These are phyloP conservation scores for Pithys albifrons DNA, from an alignment of 2,113 vertebrate species.

Conservation along the genomic window DNA sequence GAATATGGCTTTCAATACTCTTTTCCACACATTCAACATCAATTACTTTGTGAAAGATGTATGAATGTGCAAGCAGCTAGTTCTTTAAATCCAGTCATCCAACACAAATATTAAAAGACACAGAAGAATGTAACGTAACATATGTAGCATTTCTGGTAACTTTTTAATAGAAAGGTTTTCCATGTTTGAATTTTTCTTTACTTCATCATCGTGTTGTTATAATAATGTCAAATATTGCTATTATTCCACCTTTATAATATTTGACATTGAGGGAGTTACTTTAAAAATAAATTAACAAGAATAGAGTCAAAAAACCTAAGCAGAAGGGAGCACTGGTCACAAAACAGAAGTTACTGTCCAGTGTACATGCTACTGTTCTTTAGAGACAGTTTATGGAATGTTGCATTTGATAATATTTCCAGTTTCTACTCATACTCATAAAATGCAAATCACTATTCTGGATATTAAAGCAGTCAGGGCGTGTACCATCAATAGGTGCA, in stretches of 20 bases:
- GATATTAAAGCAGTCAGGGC: no score
- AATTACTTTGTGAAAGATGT: neutral
- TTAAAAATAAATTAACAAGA: neutral
- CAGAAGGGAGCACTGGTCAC: neutral
- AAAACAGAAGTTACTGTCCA: neutral
- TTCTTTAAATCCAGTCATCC: neutral
- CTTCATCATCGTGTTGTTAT: neutral
- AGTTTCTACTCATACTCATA: neutral
- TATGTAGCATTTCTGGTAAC: neutral
- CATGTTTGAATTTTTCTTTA: neutral
- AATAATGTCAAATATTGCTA: neutral
- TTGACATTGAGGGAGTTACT: neutral
- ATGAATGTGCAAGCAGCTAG: neutral
- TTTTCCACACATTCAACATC: neutral
- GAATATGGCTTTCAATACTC: neutral
- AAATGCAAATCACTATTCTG: no score
- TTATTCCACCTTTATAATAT: neutral
- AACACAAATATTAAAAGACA: neutral
- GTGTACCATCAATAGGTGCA: neutral
- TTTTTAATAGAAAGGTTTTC: neutral
- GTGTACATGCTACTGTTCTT: neutral
- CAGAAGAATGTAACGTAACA: neutral
- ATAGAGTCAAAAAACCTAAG: neutral
- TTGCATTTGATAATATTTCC: neutral
- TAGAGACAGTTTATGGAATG: neutral